These are phyloP conservation scores for Pollimyrus isidori DNA, from an alignment of 2,113 vertebrate species.

Conservation along the genomic window DNA sequence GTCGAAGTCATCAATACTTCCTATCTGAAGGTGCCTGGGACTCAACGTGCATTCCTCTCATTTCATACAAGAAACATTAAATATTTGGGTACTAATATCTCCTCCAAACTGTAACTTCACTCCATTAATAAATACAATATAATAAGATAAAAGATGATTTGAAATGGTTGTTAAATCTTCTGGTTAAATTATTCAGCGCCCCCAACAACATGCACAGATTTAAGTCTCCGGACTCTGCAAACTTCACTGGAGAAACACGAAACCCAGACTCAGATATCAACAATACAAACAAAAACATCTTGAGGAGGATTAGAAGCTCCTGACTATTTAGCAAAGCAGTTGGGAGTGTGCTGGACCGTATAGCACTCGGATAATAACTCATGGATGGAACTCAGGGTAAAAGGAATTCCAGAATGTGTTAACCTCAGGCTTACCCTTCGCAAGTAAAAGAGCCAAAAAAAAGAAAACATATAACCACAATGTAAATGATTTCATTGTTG, in stretches of 20 bases:
- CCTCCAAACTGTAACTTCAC: neutral
- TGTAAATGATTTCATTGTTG: no score
- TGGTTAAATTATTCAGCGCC: neutral
- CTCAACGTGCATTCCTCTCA: neutral
- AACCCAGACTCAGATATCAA: neutral
- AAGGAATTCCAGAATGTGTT: neutral
- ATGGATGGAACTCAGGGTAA: neutral
- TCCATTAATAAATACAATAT: neutral
- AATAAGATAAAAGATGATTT: neutral
- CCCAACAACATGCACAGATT: neutral
- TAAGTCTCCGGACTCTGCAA: neutral
- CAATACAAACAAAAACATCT: neutral
- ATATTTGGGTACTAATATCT: neutral
- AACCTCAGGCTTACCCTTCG: neutral
- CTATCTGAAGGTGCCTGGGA: neutral
- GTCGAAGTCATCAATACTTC: neutral
- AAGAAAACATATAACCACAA: no score
- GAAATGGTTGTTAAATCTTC: neutral
- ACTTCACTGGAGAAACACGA: neutral
- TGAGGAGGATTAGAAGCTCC: neutral
- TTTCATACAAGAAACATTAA: neutral
- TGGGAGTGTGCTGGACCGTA: neutral
- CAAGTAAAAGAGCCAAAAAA: neutral
- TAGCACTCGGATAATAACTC: neutral
- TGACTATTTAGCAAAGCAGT: neutral